These are phyloP conservation scores for Scaptomyza pallida DNA, from an alignment of 1,140 invertebrate species.

Conservation along the genomic window DNA sequence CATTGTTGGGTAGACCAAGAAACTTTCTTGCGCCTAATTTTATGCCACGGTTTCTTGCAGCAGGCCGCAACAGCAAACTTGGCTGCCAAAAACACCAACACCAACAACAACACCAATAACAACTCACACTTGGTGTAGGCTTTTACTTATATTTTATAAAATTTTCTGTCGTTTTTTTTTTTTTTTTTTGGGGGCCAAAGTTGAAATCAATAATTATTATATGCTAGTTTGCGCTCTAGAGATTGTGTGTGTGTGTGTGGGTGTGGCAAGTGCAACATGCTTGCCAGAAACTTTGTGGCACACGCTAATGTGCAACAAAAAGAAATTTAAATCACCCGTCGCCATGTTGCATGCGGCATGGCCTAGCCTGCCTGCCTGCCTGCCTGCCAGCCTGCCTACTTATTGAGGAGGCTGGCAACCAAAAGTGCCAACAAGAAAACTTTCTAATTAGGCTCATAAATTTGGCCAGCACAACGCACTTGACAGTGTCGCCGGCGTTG, in stretches of 20 bases:
- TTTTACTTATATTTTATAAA: neutral
- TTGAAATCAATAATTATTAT: conserved; percentile 79
- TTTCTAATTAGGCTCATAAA: conserved; percentile 84
- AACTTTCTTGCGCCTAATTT: conserved; percentile 63
- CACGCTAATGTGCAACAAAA: conserved; percentile 74
- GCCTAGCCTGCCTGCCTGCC: neutral
- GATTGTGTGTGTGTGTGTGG: neutral
- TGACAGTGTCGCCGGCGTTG: conserved; percentile 69
- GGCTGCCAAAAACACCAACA: conserved; percentile 1
- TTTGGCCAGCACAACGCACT: conserved; percentile 67
- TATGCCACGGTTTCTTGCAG: conserved; percentile 43
- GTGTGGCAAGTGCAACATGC: conserved; percentile 56
- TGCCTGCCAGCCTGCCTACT: neutral
- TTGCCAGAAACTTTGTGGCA: conserved; percentile 72
- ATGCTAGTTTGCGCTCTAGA: conserved; percentile 51
- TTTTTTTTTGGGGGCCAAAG: conserved; percentile 48
- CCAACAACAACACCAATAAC: conserved; percentile 4
- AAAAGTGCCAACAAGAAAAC: conserved; percentile 76
- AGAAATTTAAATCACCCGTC: conserved; percentile 61
- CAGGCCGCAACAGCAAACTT: conserved; percentile 9
- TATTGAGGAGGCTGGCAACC: conserved; percentile 36
- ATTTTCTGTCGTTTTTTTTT: no score
- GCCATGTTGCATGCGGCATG: conserved; percentile 61
- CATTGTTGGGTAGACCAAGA: conserved; percentile 18
- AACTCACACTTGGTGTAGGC: conserved; percentile 5